Percentiles rank a stretch among this genome's conserved stretches.
Conservation (phyloP, 2,888 invertebrate genomes). For the Ptychoptera albimana region DNA sequence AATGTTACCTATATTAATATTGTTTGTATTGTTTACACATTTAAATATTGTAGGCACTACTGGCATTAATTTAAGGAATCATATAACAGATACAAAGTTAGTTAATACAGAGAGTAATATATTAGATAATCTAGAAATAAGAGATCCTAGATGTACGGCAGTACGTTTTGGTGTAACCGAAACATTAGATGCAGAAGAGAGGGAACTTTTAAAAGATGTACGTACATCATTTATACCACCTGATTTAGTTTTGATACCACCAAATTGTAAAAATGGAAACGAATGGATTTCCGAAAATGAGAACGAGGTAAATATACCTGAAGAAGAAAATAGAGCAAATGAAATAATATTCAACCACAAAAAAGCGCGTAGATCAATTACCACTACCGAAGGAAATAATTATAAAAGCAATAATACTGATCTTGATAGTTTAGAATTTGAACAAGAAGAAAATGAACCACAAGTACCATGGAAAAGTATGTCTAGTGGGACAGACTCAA, state of each 20-base stretch:
- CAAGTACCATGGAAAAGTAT: slow-evolving; percentile 10
- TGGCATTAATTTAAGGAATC: neutral
- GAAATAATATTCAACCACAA: neutral
- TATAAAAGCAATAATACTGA: too few species aligned
- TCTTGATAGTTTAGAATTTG: too few species aligned
- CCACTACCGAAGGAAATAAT: neutral
- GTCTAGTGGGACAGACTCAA: slow-evolving; percentile 23
- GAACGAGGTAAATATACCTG: neutral
- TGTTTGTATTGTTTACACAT: slow-evolving; percentile 22
- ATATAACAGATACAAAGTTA: neutral
- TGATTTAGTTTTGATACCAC: slow-evolving; percentile 34
- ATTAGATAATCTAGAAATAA: neutral
- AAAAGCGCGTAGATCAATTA: neutral
- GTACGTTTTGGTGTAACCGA: slow-evolving; percentile 21
- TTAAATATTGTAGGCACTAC: slow-evolving; percentile 15
- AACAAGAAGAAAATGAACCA: neutral
- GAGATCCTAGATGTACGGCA: slow-evolving; percentile 20
- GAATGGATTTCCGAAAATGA: neutral
- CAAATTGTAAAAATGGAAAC: slow-evolving; percentile 21
- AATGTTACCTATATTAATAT: slow-evolving; percentile 25
- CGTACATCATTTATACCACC: slow-evolving; percentile 45
- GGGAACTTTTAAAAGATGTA: slow-evolving; percentile 42
- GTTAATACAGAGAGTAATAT: neutral
- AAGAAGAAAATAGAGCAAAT: neutral
- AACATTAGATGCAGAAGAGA: slow-evolving; percentile 34